phyloP scores from a whole-genome alignment of 2,888 invertebrate species.

The Pachymerium ferrugineum region DNA sequence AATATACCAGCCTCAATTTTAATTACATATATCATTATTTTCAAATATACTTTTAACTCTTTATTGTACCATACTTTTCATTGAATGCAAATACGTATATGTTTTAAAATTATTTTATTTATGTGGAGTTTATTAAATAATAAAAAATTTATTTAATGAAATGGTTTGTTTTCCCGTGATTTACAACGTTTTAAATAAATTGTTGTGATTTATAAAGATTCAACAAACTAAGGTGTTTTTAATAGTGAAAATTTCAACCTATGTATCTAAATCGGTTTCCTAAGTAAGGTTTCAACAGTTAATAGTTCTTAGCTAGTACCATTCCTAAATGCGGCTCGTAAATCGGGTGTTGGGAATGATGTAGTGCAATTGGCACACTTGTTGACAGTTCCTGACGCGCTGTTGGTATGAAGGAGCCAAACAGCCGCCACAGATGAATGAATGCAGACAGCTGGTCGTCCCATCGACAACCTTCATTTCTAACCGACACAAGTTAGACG shows the following conservation, averaged over 20 bases:
- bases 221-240: too few relatives aligned
- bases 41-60: too few relatives aligned
- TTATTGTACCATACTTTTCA: too few relatives aligned
- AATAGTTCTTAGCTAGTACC: not conserved
- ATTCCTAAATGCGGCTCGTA: not conserved
- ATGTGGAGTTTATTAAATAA: too few relatives aligned
- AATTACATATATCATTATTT: too few relatives aligned
- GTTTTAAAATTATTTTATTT: too few relatives aligned
- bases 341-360: not conserved
- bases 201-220: too few relatives aligned
- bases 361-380: not conserved
- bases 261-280: not conserved
- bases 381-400: slow-evolving; percentile 3
- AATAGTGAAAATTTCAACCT: not conserved
- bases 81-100: too few relatives aligned
- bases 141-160: too few relatives aligned
- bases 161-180: too few relatives aligned
- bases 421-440: slow-evolving; percentile 13
- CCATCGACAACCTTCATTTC: not conserved
- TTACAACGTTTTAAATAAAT: too few relatives aligned
- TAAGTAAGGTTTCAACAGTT: not conserved
- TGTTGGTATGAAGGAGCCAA: not conserved
- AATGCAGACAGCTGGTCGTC: slow-evolving; percentile 4
- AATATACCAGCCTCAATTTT: too few relatives aligned
- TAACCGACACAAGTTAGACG: not conserved